Evolutionary conservation across 2,888 invertebrate genomes (phyloP), one percentile per base, ranked within the genome.

Genomic region (Pristionchus arcanus): DNA sequence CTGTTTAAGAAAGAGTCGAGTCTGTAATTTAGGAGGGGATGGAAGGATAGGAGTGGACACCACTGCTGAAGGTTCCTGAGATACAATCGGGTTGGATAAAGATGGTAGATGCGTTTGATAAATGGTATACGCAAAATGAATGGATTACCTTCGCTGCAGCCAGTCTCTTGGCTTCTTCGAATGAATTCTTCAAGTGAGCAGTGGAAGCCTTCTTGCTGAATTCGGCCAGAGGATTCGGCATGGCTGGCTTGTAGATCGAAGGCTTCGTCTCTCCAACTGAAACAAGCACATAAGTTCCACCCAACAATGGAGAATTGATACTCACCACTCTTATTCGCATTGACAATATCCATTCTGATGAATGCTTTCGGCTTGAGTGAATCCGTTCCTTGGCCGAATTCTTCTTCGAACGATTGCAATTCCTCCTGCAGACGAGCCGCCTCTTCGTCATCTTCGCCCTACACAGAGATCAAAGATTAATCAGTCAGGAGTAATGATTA

Each of bases 301-400:
- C 0, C 3, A 34, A 3, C 9, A 74, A n/a, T 49, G 25, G 2
- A 55, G 11, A 34, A n/a, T 2, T 31, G 55, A 15, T 13, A 49
- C 90, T 42, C 5, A 92, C 92, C 89, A 28, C 89, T 90, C 86
- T 93, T 93, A 86, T 93, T 93, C 68, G 94, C 93, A 59, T 94
- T 93, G 21, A 98, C 98, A 0, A 98, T 98, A 89, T 98, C 98
- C 90, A 98, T 99, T 96, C 98, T 98, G 13, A 99, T 97, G 98
- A 99, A 99, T 77, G 98, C 97, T 96, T 98, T 98, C 3, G 91
- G 55, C 19, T 74, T 89, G 31, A 89, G 66, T 77, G 42, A 21
- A 21, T 83, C 89, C 21, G 49, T 28, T 19, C 49, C 34, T 16
- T 68, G 31, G 13, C 90, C 84, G 37, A 90, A 90, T 16, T 81